Percentiles rank a stretch among this genome's conserved stretches.
These are phyloP conservation scores for Malacoctenus gilli DNA, from an alignment of 2,797 vertebrate species.

Conservation along the genomic window DNA sequence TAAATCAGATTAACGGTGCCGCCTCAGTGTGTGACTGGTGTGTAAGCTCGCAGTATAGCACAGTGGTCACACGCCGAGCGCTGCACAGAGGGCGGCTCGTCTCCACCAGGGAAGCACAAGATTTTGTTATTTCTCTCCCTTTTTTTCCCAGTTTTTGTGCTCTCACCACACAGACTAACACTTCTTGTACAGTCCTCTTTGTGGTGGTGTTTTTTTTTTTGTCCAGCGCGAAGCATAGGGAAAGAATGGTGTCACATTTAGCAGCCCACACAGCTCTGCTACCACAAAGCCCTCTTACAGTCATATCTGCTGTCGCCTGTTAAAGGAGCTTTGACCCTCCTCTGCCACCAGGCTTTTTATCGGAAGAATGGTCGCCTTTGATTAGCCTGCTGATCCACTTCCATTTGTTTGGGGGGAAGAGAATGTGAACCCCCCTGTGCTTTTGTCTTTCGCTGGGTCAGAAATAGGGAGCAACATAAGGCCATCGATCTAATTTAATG, in stretches of 20 bases:
- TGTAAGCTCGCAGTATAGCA: constrained; percentile 50
- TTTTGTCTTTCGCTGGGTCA: constrained; percentile 22
- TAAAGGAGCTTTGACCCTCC: constrained; percentile 72
- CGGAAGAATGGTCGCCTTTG: constrained; percentile 76
- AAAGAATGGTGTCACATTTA: constrained; percentile 68
- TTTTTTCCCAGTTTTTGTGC: constrained; percentile 1
- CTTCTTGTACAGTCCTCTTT: constrained; percentile 36
- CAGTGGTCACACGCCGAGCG: constrained; percentile 61
- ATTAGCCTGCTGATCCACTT: constrained; percentile 68
- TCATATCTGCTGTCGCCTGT: constrained; percentile 64
- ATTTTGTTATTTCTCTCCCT: constrained; percentile 30
- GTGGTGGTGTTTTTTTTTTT: constrained; percentile 12
- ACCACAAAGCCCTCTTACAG: constrained; percentile 71
- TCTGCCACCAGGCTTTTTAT: constrained; percentile 66
- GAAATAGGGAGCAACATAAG: constrained; percentile 27
- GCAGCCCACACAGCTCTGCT: constrained; percentile 59
- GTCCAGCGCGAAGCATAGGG: constrained; percentile 46
- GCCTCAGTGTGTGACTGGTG: constrained; percentile 11
- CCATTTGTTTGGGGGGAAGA: constrained; percentile 41
- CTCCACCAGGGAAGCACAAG: constrained; percentile 10
- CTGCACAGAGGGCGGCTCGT: constrained; percentile 19
- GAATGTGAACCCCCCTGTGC: constrained; percentile 45
- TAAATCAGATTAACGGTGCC: constrained; percentile 11
- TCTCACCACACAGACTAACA: constrained; percentile 19
- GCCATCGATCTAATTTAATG: constrained; percentile 22